Evolutionary conservation across 1,140 invertebrate species (phyloP), one percentile per base, ranked within the genome.

Genomic region (Magallana gigas): DNA sequence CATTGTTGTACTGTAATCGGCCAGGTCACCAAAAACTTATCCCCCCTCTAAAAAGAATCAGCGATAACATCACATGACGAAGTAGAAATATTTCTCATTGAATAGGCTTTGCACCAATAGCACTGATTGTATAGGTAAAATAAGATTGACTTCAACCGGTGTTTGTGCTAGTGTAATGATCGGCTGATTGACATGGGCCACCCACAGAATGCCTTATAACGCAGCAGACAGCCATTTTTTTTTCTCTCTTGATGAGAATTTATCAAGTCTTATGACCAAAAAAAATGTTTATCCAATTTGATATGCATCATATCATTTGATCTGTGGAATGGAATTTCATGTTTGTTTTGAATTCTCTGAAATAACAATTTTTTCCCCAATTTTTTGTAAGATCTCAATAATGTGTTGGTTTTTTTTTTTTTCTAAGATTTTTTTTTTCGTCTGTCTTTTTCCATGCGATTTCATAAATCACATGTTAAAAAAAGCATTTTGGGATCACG

Each of bases 101-200:
- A 76, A 76, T 29, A 62, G 23, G 8, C 23, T 48, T 8, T 76
- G 68, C 68, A 76, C 68, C 68, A 29, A 18, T 16, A 76, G 68
- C 68, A 29, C 68, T 23, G 23, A 76, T 76, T 18, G 68, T 18
- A 18, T 76, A 76, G 68, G 68, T 76, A 23, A 76, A 76, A 64
- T 64, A 76, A 76, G 68, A 29, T 76, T 76, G 68, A 76, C 23
- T 11, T 18, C 12, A 23, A 29, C 23, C 36, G 23, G 5, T 3
- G 68, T 29, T 76, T 76, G 68, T 76, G 68, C 7, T 76, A 36
- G 68, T 76, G 18, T 76, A 76, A 76, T 76, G 68, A 76, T 76
- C 23, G 23, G 23, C 7, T 76, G 68, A 76, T 12, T 76, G 68
- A 76, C 68, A 36, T 9, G 14, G 68, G 23, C 68, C 68, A 76